Evolutionary conservation across 2,888 invertebrate species (phyloP).

Genomic region (Lasius fuliginosus): DNA sequence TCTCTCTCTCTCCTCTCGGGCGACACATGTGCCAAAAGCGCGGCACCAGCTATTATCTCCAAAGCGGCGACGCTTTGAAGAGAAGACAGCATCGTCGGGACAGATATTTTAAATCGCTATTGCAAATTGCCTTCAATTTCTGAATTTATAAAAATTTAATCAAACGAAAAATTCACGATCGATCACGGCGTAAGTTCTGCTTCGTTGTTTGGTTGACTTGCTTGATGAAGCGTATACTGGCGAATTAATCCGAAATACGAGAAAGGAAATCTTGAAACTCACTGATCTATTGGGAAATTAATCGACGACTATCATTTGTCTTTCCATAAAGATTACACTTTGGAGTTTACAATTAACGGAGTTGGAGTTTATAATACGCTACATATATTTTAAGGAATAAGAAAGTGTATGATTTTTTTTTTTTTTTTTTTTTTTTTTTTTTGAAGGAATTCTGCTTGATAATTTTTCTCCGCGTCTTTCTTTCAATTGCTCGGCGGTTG

Average conservation of each 20-base stretch:
- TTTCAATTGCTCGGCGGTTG: neutral
- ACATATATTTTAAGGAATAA: neutral
- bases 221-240: slow-evolving; percentile 1
- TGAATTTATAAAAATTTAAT: slow-evolving; percentile 21
- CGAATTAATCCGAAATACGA: slow-evolving; percentile 5
- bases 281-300: slow-evolving; percentile 30
- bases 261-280: neutral
- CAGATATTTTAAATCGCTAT: slow-evolving; percentile 5
- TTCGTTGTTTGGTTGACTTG: neutral
- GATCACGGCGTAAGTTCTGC: neutral
- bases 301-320: slow-evolving; percentile 9
- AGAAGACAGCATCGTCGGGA: neutral
- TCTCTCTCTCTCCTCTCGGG: neutral
- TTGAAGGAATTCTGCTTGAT: neutral
- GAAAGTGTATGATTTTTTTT: neutral
- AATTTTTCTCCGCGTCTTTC: neutral
- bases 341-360: neutral
- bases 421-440: no score
- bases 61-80: neutral
- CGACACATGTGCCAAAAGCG: slow-evolving; percentile 51
- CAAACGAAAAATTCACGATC: neutral
- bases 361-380: neutral
- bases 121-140: neutral
- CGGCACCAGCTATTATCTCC: slow-evolving; percentile 6
- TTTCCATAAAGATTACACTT: neutral